Evolutionary conservation across 1,140 invertebrate genomes (phyloP), one percentile per base, ranked within the genome.

Genomic region (Bombyx mandarina): DNA sequence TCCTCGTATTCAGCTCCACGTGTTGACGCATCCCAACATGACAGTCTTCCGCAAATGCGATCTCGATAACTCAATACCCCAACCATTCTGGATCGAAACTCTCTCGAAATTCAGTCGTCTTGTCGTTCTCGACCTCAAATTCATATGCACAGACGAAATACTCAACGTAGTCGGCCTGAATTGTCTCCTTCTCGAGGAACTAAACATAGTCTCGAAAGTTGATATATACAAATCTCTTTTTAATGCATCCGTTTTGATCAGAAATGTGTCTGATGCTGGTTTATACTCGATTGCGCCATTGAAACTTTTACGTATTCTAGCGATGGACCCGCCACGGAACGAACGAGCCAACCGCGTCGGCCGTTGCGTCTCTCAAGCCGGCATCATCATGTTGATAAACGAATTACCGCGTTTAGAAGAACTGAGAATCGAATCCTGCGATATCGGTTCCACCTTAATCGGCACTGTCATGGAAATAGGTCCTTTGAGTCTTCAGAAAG

Each of bases 81-180:
- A 82, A 56, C 56, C 58, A 35, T 89, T 85, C 62, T 89, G 87
- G 88, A 73, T 82, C 42, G 71, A 77, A 9, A 77, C 66, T n/a
- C 66, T 89, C 3, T 68, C 78, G 6, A 77, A 60, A 53, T 75
- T 89, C 44, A 73, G 64, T 35, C 75, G 79, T 12, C 73, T 89
- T 61, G 69, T 88, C 7, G 73, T 86, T 45, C 77, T 90, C 7
- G 87, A 89, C 60, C 77, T 90, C 9, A 88, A 84, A 65, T 88
- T 88, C 53, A 82, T 89, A 60, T 89, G 88, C 59, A 89, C 88
- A 3, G 89, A 90, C 65, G 89, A 89, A 75, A 89, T 90, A 35
- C 81, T 90, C 6, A 66, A 87, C 71, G 75, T 88, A n/a, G 73
- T 90, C 35, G 82, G 86, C 26, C 65, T 71, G 10, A 79, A 71